Evolutionary conservation across 2,888 invertebrate genomes (phyloP).

Genomic region (Tetragnatha montana): DNA sequence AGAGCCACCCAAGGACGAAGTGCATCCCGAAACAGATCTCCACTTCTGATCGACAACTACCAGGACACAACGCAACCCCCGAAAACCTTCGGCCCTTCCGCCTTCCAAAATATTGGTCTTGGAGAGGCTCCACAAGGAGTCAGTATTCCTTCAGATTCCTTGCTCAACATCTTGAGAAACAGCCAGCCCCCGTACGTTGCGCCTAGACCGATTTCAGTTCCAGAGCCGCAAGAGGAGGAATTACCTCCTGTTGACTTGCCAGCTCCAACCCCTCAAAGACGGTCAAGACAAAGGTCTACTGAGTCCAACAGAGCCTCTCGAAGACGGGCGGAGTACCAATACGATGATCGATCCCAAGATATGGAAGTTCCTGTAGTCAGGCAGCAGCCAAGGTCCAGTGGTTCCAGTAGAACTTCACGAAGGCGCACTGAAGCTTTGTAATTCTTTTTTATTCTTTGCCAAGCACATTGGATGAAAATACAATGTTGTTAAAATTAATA

Average conservation of each 20-base stretch:
- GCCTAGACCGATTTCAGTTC: too few relatives aligned
- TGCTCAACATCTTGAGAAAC: constrained; percentile 43
- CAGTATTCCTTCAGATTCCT: constrained; percentile 55
- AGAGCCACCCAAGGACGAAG: constrained; percentile 15
- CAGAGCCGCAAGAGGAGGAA: background rate
- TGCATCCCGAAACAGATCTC: constrained; percentile 3
- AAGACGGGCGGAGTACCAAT: constrained; percentile 2
- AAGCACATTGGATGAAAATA: too few relatives aligned
- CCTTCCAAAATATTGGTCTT: constrained; percentile 53
- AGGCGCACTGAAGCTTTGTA: too few relatives aligned
- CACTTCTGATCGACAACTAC: background rate
- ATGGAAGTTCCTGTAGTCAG: constrained; percentile 15
- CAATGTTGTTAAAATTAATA: too few relatives aligned
- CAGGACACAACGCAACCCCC: constrained; percentile 16
- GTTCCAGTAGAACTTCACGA: background rate
- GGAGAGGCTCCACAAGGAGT: constrained; percentile 61
- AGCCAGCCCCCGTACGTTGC: background rate
- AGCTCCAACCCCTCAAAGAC: background rate
- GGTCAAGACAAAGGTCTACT: constrained; percentile 23
- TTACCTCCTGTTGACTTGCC: background rate
- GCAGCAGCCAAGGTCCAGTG: background rate
- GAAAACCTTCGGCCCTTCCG: constrained; percentile 30
- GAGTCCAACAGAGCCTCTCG: background rate
- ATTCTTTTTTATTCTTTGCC: too few relatives aligned
- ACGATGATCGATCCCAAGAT: background rate